These are phyloP conservation scores for Apogon talboti DNA, from an alignment of 2,797 vertebrate species.

Conservation along the genomic window DNA sequence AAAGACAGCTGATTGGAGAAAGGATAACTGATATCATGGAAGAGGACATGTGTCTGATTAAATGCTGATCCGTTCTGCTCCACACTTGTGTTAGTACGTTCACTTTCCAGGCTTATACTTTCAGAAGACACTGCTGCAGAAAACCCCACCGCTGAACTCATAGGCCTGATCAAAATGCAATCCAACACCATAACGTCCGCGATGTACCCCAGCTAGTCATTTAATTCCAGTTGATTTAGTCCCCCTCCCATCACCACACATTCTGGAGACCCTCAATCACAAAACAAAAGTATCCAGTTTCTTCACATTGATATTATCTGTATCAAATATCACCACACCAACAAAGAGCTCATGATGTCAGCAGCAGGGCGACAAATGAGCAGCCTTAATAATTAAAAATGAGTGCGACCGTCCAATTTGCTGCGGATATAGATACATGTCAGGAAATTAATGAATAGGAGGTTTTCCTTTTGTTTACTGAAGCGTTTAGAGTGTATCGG, in stretches of 20 bases:
- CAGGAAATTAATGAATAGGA: conserved; percentile 71
- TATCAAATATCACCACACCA: conserved; percentile 79
- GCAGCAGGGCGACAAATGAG: conserved; percentile 80
- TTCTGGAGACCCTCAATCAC: conserved; percentile 75
- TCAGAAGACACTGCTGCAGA: background rate
- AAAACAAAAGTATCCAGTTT: conserved; percentile 81
- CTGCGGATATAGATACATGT: conserved; percentile 78
- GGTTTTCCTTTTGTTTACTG: conserved; percentile 64
- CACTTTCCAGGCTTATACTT: background rate
- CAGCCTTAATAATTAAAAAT: conserved; percentile 84
- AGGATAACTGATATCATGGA: conserved; percentile 14
- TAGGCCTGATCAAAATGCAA: conserved; percentile 34
- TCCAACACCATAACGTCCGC: conserved; percentile 34
- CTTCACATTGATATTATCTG: conserved; percentile 80
- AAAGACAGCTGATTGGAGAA: conserved; percentile 5
- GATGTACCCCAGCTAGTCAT: conserved; percentile 41
- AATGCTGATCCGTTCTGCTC: conserved; percentile 3
- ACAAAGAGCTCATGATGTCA: conserved; percentile 85
- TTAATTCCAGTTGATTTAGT: conserved; percentile 48
- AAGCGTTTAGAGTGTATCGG: conserved; percentile 44
- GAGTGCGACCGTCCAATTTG: conserved; percentile 76
- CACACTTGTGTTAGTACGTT: background rate
- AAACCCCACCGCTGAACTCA: background rate
- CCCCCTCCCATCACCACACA: conserved; percentile 18
- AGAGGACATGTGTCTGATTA: conserved; percentile 23